These are phyloP conservation scores for Spodoptera exigua DNA, from an alignment of 2,888 invertebrate species.

Conservation along the genomic window DNA sequence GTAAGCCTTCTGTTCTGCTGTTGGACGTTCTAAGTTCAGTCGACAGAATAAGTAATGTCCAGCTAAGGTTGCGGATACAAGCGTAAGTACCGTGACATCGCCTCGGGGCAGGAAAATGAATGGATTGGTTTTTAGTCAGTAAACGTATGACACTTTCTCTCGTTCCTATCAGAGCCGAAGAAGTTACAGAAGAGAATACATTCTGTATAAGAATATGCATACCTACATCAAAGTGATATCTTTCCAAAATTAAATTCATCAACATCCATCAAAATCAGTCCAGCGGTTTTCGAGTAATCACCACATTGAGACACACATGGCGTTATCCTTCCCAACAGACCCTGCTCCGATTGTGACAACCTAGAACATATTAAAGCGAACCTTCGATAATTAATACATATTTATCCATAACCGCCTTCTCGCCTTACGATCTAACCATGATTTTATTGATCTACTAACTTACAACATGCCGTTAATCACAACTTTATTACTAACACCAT, in stretches of 20 bases:
- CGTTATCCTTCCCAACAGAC: slow-evolving; percentile 49
- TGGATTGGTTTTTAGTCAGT: no score
- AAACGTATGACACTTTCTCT: no score
- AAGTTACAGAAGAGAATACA: no score
- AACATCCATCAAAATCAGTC: slow-evolving; percentile 3
- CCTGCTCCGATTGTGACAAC: slow-evolving; percentile 55
- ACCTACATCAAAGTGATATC: no score
- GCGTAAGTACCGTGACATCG: no score
- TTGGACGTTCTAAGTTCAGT: no score
- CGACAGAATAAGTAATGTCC: no score
- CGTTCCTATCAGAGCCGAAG: no score
- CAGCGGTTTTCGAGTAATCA: slow-evolving; percentile 26
- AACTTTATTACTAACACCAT: fast-evolving
- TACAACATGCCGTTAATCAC: not conserved
- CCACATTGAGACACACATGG: slow-evolving; percentile 18
- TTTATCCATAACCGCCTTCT: slow-evolving; percentile 50
- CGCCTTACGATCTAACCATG: slow-evolving; percentile 39
- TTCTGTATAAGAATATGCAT: no score
- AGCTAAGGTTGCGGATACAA: no score
- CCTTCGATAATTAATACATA: slow-evolving; percentile 58
- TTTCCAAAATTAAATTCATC: not conserved
- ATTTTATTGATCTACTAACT: slow-evolving; percentile 41
- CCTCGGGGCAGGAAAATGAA: no score
- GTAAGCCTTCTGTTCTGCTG: no score
- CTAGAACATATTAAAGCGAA: slow-evolving; percentile 51